Conservation (phyloP, 1,140 invertebrate genomes). For the Zaprionus ornatus region DNA sequence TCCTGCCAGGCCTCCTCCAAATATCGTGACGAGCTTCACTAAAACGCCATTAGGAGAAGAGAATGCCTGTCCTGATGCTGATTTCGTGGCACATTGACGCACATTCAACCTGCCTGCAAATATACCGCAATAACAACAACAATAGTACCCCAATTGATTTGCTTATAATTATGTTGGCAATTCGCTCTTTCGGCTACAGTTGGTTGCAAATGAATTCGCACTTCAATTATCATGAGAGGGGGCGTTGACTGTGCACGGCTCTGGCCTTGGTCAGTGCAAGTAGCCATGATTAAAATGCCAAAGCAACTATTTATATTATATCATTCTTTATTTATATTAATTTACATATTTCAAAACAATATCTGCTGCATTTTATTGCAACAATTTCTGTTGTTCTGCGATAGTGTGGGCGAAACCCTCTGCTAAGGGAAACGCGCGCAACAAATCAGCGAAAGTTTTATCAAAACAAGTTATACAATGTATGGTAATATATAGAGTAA, state of each 20-base stretch:
- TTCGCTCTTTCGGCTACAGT: neutral
- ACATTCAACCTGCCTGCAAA: slow-evolving; percentile 44
- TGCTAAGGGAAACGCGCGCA: neutral
- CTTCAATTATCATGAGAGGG: slow-evolving; percentile 5
- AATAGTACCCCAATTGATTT: slow-evolving; percentile 53
- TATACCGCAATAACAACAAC: slow-evolving; percentile 23
- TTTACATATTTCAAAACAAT: neutral
- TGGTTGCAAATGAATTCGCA: neutral
- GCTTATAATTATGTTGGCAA: slow-evolving; percentile 31
- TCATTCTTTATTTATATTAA: neutral
- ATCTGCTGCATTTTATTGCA: neutral
- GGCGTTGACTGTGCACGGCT: too few species aligned
- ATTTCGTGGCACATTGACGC: slow-evolving; percentile 56
- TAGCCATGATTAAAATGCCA: neutral
- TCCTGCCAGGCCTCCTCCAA: slow-evolving; percentile 13
- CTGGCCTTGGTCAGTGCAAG: too few species aligned
- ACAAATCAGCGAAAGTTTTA: neutral
- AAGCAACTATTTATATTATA: neutral
- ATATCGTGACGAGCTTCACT: slow-evolving; percentile 49
- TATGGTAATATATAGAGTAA: neutral
- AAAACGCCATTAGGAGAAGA: slow-evolving; percentile 38
- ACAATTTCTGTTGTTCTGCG: neutral
- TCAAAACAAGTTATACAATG: neutral
- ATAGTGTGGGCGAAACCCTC: neutral
- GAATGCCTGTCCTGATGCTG: slow-evolving; percentile 26